Conservation (phyloP, 2,888 invertebrate species). For the Iselma pallidipennis region DNA sequence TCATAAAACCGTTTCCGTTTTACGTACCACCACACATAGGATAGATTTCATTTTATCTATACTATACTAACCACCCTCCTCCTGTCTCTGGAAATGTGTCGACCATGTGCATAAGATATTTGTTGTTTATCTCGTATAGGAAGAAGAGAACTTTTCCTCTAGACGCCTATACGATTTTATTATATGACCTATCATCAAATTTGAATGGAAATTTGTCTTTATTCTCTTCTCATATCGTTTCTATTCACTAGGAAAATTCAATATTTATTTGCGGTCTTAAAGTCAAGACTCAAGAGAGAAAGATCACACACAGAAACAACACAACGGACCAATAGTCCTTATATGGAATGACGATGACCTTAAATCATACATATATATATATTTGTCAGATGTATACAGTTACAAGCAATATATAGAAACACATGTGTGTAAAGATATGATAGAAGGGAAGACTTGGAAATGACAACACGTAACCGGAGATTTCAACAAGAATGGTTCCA, state of each 20-base stretch:
- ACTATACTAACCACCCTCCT: neutral
- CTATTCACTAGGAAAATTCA: slow-evolving; percentile 13
- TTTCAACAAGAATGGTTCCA: neutral
- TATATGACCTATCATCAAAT: slow-evolving; percentile 13
- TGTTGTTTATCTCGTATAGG: too few relatives aligned
- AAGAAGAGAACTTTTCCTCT: too few relatives aligned
- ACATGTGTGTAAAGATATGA: neutral
- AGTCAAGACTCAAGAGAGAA: slow-evolving; percentile 15
- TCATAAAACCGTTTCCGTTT: neutral
- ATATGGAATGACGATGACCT: slow-evolving; percentile 23
- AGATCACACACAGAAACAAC: slow-evolving; percentile 16
- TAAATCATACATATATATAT: slow-evolving; percentile 23
- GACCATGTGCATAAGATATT: slow-evolving; percentile 25
- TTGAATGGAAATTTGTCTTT: slow-evolving; percentile 12
- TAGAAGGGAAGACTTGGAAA: neutral
- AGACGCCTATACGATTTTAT: too few relatives aligned
- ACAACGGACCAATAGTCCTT: slow-evolving; percentile 18
- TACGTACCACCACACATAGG: neutral
- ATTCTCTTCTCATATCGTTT: neutral
- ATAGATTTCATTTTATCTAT: neutral
- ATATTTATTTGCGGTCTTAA: slow-evolving; percentile 19
- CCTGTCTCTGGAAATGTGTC: slow-evolving; percentile 22
- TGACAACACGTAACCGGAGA: neutral
- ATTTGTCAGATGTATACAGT: slow-evolving; percentile 19
- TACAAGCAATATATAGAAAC: slow-evolving; percentile 18